phyloP scores from a whole-genome alignment of 2,888 invertebrate species.

The Melanchra persicariae region DNA sequence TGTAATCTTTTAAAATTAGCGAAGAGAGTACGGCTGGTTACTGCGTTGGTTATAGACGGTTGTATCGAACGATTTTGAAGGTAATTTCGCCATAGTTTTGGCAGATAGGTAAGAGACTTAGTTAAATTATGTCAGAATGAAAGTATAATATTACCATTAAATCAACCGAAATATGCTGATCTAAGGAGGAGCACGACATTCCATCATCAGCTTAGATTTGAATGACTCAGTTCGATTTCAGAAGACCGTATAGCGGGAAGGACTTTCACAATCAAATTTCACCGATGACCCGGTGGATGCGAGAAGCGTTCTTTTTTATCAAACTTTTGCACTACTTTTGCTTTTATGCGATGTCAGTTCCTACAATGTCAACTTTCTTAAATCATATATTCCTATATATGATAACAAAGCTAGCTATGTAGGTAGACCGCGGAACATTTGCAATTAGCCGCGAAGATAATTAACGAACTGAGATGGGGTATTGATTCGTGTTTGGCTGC shows the following conservation, averaged over 20 bases:
- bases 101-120: neutral
- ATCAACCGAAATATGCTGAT: neutral
- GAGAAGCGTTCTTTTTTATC: neutral
- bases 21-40: conserved; percentile 7
- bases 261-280: too few relatives aligned
- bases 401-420: conserved; percentile 2
- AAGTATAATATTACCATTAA: neutral
- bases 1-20: conserved; percentile 1
- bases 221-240: neutral
- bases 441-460: conserved; percentile 34
- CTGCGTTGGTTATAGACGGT: conserved; percentile 25
- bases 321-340: neutral
- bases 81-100: conserved; percentile 18
- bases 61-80: conserved; percentile 45
- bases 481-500: conserved; percentile 22
- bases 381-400: neutral
- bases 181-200: neutral
- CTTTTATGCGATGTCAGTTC: neutral
- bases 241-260: neutral
- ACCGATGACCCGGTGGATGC: too few relatives aligned
- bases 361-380: neutral
- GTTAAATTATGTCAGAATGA: conserved; percentile 4
- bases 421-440: neutral
- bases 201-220: neutral
- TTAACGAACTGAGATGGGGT: conserved; percentile 23